Conservation (phyloP, 2,888 invertebrate species). For the Macrosiphum euphorbiae region DNA sequence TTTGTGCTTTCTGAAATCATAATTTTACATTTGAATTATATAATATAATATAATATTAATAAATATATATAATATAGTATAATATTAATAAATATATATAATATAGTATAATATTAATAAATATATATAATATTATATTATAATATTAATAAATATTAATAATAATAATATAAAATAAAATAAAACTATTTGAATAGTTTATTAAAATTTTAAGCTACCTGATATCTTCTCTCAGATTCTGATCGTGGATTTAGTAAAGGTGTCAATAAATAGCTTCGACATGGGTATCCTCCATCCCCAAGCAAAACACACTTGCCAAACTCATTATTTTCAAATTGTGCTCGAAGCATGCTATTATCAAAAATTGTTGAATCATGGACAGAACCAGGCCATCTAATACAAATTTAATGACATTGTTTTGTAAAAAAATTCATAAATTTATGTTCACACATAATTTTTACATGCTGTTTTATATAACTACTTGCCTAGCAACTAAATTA, state of each 20-base stretch:
- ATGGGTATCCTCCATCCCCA: slow-evolving; percentile 24
- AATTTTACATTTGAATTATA: not conserved
- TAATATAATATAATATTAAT: not conserved
- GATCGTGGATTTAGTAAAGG: slow-evolving; percentile 27
- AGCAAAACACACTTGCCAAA: slow-evolving; percentile 19
- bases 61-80: too few relatives aligned
- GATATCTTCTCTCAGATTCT: slow-evolving; percentile 30
- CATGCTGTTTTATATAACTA: slow-evolving; percentile 6
- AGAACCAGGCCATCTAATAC: slow-evolving; percentile 33
- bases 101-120: too few relatives aligned
- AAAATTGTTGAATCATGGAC: slow-evolving; percentile 28
- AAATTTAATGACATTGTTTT: slow-evolving; percentile 13
- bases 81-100: too few relatives aligned
- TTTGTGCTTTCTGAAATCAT: slow-evolving; percentile 38
- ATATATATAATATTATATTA: too few relatives aligned
- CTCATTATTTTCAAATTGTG: slow-evolving; percentile 37
- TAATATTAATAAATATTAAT: not conserved
- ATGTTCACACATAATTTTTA: not conserved
- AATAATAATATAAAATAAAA: slow-evolving; percentile 5
- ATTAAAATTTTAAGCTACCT: slow-evolving; percentile 19
- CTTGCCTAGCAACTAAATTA: slow-evolving; percentile 32
- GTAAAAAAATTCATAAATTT: not conserved
- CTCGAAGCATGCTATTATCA: slow-evolving; percentile 24
- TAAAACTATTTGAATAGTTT: slow-evolving; percentile 22
- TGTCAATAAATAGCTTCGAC: slow-evolving; percentile 18